Conservation (phyloP, 2,113 vertebrate genomes). For the Corydoras sp. region DNA sequence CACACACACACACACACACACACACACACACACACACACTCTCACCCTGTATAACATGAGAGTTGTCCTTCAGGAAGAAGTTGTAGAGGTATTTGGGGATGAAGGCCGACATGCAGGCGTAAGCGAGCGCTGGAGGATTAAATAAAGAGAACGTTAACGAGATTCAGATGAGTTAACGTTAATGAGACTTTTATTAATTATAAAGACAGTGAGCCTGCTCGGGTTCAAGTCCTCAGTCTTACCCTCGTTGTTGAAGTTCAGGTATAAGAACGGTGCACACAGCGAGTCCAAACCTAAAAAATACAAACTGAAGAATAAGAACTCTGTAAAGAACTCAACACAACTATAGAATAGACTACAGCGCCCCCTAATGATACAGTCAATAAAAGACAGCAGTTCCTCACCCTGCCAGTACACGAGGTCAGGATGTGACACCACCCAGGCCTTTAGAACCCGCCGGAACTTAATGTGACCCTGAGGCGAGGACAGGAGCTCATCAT, state of each 20-base stretch:
- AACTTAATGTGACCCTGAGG: constrained; percentile 94
- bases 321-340: neutral
- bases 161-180: neutral
- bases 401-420: constrained; percentile 98
- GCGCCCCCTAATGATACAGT: constrained; percentile 53
- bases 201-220: neutral
- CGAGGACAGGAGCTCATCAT: constrained; percentile 91
- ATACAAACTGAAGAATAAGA: constrained; percentile 11
- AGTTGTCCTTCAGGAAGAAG: constrained; percentile 99
- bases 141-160: neutral
- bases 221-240: constrained; percentile 20
- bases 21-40: neutral
- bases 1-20: too few relatives aligned
- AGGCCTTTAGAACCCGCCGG: constrained; percentile 89
- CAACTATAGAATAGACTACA: neutral
- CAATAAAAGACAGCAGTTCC: constrained; percentile 12
- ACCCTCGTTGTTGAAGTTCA: constrained; percentile 99
- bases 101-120: constrained; percentile 98
- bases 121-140: constrained; percentile 77
- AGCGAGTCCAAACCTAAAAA: constrained; percentile 89
- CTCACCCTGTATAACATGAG: constrained; percentile 97
- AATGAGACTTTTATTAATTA: neutral
- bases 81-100: constrained; percentile 98
- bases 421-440: constrained; percentile 96
- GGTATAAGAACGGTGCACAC: constrained; percentile 92